Evolutionary conservation across 2,888 invertebrate genomes (phyloP), one percentile per base, ranked within the genome.

Genomic region (Drosophila suboccidentalis): DNA sequence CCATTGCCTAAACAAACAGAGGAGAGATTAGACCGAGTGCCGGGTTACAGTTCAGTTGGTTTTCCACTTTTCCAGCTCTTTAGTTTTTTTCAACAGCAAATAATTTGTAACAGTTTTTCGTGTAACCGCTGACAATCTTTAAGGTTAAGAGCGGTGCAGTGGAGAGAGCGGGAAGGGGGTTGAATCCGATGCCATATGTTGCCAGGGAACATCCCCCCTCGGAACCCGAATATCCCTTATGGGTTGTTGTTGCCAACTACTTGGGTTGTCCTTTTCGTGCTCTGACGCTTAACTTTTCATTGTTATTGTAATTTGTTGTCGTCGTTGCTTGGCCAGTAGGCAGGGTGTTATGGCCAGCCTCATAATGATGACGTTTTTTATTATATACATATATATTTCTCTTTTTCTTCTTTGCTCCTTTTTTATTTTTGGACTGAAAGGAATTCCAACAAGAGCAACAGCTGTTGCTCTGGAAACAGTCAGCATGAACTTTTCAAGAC

Each of bases 261-360:
- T 79, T 72, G 76, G 79, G 83, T 64, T 84, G 87, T 84, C 82
- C 85, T 76, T 87, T 78, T 82, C 61, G 51, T 75, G 71, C 63
- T 74, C 67, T 74, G 82, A 69, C 79, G 88, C 79, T 87, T 85
- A 85, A 85, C 84, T 85, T 85, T 85, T 87, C 82, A 85, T 87
- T 85, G 84, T 87, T 85, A 85, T 85, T 85, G 82, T 85, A 87
- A 84, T 84, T 84, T 83, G 75, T 71, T 74, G 62, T 41, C 46
- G 34, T 34, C n/a, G 41, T n/a, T 41, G 60, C 59, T 65, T 58
- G 72, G 44, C 36, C 54, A 47, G 62, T 54, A 39, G 53, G 34
- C 44, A n/a, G 55, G 34, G 43, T 34, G 41, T 34, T 11, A 61
- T 55, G 76, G 64, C 67, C 69, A 64, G 80, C 60, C 71, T 71